A percentile compares a stretch with the other conserved stretches of the same genome.
Evolutionary conservation across 2,113 vertebrate species (phyloP).

Genomic region (Barbus barbus): DNA sequence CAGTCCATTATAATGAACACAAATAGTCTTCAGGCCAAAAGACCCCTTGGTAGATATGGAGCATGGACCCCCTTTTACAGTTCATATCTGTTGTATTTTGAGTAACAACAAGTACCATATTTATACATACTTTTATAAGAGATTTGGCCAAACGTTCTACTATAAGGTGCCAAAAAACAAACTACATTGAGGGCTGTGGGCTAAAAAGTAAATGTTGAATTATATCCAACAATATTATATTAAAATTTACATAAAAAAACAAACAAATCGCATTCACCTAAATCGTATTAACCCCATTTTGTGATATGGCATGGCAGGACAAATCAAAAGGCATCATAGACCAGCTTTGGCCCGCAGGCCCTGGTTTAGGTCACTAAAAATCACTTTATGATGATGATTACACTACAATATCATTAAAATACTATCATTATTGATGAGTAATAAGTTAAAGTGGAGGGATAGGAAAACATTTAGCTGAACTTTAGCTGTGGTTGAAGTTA

Average conservation of each 20-base stretch:
- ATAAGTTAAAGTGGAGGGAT: background rate
- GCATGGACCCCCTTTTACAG: background rate
- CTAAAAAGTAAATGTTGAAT: background rate
- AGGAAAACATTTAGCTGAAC: background rate
- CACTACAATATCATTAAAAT: background rate
- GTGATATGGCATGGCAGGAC: background rate
- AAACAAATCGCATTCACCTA: too few species aligned
- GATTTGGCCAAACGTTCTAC: background rate
- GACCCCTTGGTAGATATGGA: background rate
- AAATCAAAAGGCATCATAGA: background rate
- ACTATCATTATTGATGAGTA: background rate
- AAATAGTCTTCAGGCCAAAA: background rate
- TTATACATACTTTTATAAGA: background rate
- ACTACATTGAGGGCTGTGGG: background rate
- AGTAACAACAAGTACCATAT: background rate
- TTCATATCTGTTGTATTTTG: background rate
- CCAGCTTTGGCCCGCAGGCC: background rate
- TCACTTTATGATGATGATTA: background rate
- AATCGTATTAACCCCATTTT: background rate
- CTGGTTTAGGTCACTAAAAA: too few species aligned
- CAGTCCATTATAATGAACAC: too few species aligned
- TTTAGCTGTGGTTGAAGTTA: too few species aligned
- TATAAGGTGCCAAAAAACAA: background rate
- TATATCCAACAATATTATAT: background rate
- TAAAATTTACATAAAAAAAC: too few species aligned